Conservation (phyloP, 1,140 invertebrate species). For the Drosophila nasuta region DNA sequence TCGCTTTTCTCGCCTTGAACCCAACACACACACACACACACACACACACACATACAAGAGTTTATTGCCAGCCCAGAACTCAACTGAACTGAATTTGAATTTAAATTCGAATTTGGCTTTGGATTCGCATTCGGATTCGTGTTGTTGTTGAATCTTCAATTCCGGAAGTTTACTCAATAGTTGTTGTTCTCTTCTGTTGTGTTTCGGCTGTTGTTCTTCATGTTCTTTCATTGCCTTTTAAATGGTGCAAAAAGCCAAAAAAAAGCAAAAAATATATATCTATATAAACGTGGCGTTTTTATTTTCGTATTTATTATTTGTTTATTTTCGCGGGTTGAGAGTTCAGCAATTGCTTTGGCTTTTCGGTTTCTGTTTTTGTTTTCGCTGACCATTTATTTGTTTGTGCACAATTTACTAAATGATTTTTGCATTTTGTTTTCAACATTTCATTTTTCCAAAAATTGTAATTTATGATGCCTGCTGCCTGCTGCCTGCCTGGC, state of each 20-base stretch:
- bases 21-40: neutral
- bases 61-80: conserved; percentile 41
- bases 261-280: too few relatives aligned
- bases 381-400: too few relatives aligned
- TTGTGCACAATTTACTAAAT: neutral
- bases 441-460: conserved; percentile 14
- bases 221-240: conserved; percentile 61
- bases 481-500: neutral
- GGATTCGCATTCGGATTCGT: conserved; percentile 20
- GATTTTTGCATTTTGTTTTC: conserved; percentile 36
- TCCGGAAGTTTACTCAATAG: conserved; percentile 66
- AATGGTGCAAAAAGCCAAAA: conserved; percentile 46
- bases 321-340: conserved; percentile 2
- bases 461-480: conserved; percentile 27
- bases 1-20: conserved; percentile 59
- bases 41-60: neutral
- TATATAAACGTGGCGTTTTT: neutral
- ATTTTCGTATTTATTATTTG: conserved; percentile 10
- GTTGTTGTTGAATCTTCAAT: conserved; percentile 29
- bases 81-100: conserved; percentile 6
- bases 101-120: conserved; percentile 14
- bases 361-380: neutral
- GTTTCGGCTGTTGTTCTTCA: conserved; percentile 15
- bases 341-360: neutral
- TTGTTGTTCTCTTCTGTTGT: conserved; percentile 13